phyloP scores from a whole-genome alignment of 2,113 vertebrate species.

The Clupea harengus region DNA sequence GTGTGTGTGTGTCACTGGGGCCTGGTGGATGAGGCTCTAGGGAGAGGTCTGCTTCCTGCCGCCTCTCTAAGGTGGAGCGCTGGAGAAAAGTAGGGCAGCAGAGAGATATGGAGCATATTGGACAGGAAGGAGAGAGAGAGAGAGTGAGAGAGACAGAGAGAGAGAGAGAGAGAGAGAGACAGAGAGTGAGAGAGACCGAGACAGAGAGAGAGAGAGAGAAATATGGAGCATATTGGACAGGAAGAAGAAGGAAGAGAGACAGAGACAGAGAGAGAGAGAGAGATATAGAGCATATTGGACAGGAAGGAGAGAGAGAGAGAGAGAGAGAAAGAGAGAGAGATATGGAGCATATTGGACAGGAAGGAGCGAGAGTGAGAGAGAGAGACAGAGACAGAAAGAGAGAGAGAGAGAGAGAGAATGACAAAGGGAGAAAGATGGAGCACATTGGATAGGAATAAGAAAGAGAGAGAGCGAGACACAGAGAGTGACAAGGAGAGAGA shows the following conservation, averaged over 20 bases:
- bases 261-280: neutral
- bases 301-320: neutral
- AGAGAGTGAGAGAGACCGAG: neutral
- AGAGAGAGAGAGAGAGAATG: neutral
- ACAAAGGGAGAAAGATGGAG: neutral
- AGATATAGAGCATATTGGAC: neutral
- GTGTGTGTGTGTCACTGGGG: neutral
- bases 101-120: constrained; percentile 6
- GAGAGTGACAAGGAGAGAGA: neutral
- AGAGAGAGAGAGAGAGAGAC: neutral
- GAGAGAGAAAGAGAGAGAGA: neutral
- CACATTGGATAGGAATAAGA: neutral
- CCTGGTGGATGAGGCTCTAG: constrained; percentile 11
- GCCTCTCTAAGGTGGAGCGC: neutral
- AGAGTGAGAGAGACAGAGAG: neutral
- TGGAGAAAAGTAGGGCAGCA: constrained; percentile 44
- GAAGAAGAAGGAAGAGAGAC: neutral
- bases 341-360: neutral
- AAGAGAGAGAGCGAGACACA: neutral
- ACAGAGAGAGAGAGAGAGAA: too few relatives aligned
- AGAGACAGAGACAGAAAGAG: neutral
- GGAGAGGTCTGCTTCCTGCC: constrained; percentile 22
- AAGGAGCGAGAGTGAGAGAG: neutral
- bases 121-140: neutral
- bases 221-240: too few relatives aligned